Percentiles rank a stretch among this genome's conserved stretches.
Conservation (phyloP, 1,140 invertebrate genomes). For the Leptinotarsa lineolata region DNA sequence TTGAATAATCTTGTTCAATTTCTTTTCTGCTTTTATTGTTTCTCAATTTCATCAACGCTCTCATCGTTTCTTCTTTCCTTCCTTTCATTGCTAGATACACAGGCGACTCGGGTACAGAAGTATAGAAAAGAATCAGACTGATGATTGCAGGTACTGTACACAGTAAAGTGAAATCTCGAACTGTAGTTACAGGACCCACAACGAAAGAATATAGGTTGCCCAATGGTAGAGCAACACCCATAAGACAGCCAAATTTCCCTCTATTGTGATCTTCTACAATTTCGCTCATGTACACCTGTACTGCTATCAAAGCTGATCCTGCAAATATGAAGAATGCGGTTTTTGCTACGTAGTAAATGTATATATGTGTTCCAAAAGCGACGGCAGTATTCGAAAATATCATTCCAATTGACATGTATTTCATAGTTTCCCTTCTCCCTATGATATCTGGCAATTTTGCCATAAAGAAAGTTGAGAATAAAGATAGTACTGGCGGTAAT, state of each 20-base stretch:
- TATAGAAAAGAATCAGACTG: constrained; percentile 69
- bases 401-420: constrained; percentile 54
- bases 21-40: constrained; percentile 59
- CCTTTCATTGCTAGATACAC: constrained; percentile 67
- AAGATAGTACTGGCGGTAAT: constrained; percentile 75
- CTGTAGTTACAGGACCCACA: constrained; percentile 64
- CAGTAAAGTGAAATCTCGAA: constrained; percentile 67
- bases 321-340: constrained; percentile 56
- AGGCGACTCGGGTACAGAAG: constrained; percentile 82
- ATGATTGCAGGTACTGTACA: constrained; percentile 65
- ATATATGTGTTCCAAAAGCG: constrained; percentile 51
- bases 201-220: constrained; percentile 57
- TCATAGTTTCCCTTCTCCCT: constrained; percentile 56
- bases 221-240: constrained; percentile 58
- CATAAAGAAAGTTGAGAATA: constrained; percentile 53
- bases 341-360: constrained; percentile 53
- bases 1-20: constrained; percentile 66
- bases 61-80: constrained; percentile 64
- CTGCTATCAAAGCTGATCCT: constrained; percentile 57
- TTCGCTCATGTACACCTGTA: constrained; percentile 61
- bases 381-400: constrained; percentile 54
- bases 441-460: constrained; percentile 35
- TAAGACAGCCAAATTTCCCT: constrained; percentile 62
- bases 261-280: constrained; percentile 54
- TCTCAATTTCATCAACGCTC: constrained; percentile 69